phyloP scores from a whole-genome alignment of 2,888 invertebrate species.

The Drosophila ustulata region DNA sequence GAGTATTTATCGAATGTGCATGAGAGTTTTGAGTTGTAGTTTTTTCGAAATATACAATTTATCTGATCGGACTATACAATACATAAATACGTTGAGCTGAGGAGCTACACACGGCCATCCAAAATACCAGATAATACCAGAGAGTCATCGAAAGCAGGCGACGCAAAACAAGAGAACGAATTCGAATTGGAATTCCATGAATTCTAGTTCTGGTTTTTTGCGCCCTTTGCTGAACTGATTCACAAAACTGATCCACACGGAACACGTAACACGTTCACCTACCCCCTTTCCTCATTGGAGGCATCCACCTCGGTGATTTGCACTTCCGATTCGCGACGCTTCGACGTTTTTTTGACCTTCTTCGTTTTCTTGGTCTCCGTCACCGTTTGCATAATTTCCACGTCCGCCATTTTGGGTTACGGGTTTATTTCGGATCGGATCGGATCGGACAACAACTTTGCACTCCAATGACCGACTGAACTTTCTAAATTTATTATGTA shows the following conservation, averaged over 20 bases:
- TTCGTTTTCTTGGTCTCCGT: constrained; percentile 94
- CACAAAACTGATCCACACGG: constrained; percentile 66
- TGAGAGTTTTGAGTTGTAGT: constrained; percentile 16
- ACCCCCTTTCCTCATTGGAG: constrained; percentile 90
- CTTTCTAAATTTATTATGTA: constrained; percentile 65
- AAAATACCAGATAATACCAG: constrained; percentile 47
- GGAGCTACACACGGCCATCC: constrained; percentile 26
- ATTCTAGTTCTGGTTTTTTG: constrained; percentile 6
- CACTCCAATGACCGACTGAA: constrained; percentile 83
- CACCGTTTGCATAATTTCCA: constrained; percentile 94
- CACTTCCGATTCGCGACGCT: constrained; percentile 93
- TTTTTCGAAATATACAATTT: constrained; percentile 8
- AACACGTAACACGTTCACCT: constrained; percentile 89
- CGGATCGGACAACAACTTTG: constrained; percentile 34
- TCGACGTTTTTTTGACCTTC: constrained; percentile 95
- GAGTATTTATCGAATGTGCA: constrained; percentile 40
- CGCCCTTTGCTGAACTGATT: constrained; percentile 47
- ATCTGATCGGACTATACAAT: constrained; percentile 26
- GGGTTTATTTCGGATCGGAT: not conserved
- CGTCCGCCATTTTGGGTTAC: constrained; percentile 91
- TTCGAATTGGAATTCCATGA: not conserved
- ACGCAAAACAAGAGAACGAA: not conserved
- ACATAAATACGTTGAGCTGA: constrained; percentile 27
- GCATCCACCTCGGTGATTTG: constrained; percentile 92
- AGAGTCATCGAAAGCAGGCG: not conserved